Evolutionary conservation across 2,888 invertebrate genomes (phyloP).

Genomic region (Hybos culiciformis): DNA sequence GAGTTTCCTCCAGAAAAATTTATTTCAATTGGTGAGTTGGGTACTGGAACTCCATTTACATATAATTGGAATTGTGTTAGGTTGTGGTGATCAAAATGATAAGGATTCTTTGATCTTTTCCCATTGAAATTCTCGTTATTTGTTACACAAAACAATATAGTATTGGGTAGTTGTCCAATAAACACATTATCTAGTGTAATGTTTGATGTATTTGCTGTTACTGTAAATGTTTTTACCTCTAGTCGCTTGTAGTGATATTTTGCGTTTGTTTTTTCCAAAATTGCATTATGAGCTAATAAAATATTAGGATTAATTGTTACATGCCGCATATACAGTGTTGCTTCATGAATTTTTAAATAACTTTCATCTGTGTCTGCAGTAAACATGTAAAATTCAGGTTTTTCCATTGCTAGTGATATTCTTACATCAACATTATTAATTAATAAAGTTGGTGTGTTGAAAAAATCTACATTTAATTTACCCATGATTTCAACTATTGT

Average conservation of each 20-base stretch:
- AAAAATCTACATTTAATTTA: too few relatives aligned
- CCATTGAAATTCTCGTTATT: not conserved
- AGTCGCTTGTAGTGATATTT: not conserved
- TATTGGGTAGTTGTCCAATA: not conserved
- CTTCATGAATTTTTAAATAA: not conserved
- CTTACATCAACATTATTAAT: not conserved
- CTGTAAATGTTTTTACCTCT: not conserved
- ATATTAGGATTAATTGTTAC: slow-evolving; percentile 12
- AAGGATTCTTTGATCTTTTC: slow-evolving; percentile 1
- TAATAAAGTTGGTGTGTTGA: too few relatives aligned
- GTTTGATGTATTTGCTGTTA: not conserved
- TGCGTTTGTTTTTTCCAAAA: not conserved
- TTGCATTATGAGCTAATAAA: not conserved
- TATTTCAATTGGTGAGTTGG: not conserved
- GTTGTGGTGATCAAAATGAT: not conserved
- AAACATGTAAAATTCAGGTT: not conserved
- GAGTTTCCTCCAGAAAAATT: not conserved
- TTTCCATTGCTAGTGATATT: not conserved
- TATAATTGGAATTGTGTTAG: not conserved
- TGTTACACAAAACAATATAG: not conserved
- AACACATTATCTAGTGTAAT: not conserved
- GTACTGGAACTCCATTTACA: not conserved
- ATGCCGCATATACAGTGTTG: slow-evolving; percentile 12
- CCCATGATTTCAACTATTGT: too few relatives aligned
- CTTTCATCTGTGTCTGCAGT: not conserved